A percentile compares a stretch with the other conserved stretches of the same genome.
Conservation (phyloP, 2,888 invertebrate species). For the Caenorhabditis japonica region DNA sequence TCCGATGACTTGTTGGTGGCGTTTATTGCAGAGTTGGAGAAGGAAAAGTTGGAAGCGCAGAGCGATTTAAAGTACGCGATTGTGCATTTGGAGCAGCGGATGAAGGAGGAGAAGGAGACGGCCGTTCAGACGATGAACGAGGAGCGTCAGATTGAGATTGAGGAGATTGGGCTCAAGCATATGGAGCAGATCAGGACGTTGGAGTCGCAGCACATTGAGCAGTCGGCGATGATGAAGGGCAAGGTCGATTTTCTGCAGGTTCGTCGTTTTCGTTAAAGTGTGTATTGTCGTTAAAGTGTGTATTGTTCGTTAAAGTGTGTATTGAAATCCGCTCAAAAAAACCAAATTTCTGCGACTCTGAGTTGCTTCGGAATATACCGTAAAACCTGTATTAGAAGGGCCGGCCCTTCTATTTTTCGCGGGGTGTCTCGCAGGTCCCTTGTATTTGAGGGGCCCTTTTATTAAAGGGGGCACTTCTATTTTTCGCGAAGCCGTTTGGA, state of each 20-base stretch:
- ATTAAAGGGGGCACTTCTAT: no score
- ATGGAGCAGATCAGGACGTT: constrained; percentile 50
- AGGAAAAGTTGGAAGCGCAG: constrained; percentile 69
- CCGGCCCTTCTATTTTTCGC: no score
- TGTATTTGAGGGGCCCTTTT: no score
- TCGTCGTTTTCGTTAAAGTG: no score
- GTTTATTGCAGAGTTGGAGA: constrained; percentile 66
- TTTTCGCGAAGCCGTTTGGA: no score
- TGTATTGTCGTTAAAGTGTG: no score
- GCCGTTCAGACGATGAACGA: constrained; percentile 49
- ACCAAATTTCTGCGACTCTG: neutral
- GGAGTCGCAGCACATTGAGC: constrained; percentile 40
- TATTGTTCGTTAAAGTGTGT: no score
- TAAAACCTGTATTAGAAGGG: no score
- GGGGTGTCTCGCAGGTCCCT: no score
- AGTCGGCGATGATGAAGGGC: constrained; percentile 38
- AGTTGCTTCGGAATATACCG: no score
- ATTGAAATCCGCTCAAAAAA: neutral
- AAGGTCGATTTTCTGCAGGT: constrained; percentile 58
- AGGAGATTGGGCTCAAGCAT: constrained; percentile 54
- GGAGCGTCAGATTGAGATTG: constrained; percentile 43
- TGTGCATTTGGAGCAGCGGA: constrained; percentile 69
- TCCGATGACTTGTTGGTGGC: constrained; percentile 65
- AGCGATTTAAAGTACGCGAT: constrained; percentile 70
- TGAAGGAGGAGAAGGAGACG: constrained; percentile 67